Conservation (phyloP, 1,140 invertebrate species). For the Maniola jurtina region DNA sequence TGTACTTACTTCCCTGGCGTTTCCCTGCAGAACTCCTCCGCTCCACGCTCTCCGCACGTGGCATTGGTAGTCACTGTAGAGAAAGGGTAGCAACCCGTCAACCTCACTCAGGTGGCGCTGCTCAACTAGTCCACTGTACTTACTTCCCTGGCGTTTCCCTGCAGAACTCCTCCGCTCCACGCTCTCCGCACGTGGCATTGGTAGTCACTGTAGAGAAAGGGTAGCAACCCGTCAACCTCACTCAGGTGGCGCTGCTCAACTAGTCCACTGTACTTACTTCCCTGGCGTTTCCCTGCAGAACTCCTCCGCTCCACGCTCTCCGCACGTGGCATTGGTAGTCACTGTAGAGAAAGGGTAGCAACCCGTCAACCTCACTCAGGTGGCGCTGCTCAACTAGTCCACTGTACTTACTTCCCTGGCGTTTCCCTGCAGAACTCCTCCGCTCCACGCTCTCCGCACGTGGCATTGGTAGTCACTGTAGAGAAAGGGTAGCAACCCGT, state of each 20-base stretch:
- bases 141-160: conserved; percentile 77
- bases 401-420: conserved; percentile 58
- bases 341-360: conserved; percentile 91
- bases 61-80: conserved; percentile 91
- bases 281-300: conserved; percentile 85
- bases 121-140: conserved; percentile 24
- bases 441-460: conserved; percentile 89
- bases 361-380: conserved; percentile 24
- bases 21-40: conserved; percentile 90
- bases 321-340: conserved; percentile 94
- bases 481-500: conserved; percentile 88
- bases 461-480: conserved; percentile 90
- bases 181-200: conserved; percentile 95
- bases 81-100: conserved; percentile 85
- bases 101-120: no score
- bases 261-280: conserved; percentile 46
- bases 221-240: conserved; percentile 81
- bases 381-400: not conserved
- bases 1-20: conserved; percentile 63
- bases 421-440: conserved; percentile 89
- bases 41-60: conserved; percentile 90
- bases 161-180: conserved; percentile 90
- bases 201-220: conserved; percentile 87
- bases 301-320: conserved; percentile 87
- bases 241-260: no score